phyloP scores from a whole-genome alignment of 2,888 invertebrate genomes.

The Clusia tigrina region DNA sequence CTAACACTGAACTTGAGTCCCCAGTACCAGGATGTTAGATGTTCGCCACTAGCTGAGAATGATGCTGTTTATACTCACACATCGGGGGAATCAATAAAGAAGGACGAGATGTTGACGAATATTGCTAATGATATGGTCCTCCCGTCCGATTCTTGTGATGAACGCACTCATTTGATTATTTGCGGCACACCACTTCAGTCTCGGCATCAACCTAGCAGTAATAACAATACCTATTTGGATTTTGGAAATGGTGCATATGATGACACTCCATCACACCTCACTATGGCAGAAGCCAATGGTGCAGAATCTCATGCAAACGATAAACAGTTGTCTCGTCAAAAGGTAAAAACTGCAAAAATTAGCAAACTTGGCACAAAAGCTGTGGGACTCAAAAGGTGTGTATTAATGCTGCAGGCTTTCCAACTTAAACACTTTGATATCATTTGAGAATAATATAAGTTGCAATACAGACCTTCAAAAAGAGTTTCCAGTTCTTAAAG shows the following conservation, averaged over 20 bases:
- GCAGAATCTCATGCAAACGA: slow-evolving; percentile 54
- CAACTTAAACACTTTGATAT: background rate
- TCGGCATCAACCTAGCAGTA: slow-evolving; percentile 29
- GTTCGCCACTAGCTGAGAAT: background rate
- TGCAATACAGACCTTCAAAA: no score
- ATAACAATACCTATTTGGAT: slow-evolving; percentile 35
- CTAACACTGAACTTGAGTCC: slow-evolving; percentile 34
- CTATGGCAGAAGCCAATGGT: slow-evolving; percentile 38
- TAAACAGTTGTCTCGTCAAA: slow-evolving; percentile 49
- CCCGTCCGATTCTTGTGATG: slow-evolving; percentile 45
- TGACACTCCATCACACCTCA: slow-evolving; percentile 35
- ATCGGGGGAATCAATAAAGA: slow-evolving; percentile 14
- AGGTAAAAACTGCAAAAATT: slow-evolving; percentile 56
- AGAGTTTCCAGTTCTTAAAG: background rate
- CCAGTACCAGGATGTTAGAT: slow-evolving; percentile 24
- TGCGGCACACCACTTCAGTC: slow-evolving; percentile 36
- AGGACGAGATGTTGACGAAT: slow-evolving; percentile 34
- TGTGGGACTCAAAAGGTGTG: slow-evolving; percentile 61
- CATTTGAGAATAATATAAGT: background rate
- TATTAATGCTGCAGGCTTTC: slow-evolving; percentile 8
- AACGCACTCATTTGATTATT: slow-evolving; percentile 54
- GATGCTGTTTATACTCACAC: background rate
- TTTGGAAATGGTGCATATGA: slow-evolving; percentile 14
- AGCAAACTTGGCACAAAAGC: slow-evolving; percentile 61
- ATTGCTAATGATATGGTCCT: slow-evolving; percentile 14